These are phyloP conservation scores for Sebastes schlegelii DNA, from an alignment of 2,113 vertebrate species.

Conservation along the genomic window DNA sequence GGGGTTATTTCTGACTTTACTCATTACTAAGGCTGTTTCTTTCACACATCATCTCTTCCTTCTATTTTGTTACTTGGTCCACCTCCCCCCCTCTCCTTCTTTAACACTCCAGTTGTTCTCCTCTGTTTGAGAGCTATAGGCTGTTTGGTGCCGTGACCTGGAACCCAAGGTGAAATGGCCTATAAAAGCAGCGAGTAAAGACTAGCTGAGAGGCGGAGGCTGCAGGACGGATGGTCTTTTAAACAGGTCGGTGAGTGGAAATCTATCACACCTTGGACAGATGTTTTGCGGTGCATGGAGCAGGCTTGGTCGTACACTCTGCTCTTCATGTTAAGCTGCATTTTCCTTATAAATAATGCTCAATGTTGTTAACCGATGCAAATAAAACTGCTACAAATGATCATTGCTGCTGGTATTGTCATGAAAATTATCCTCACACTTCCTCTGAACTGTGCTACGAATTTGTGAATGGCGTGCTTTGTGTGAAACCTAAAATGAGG, in stretches of 20 bases:
- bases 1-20: not conserved
- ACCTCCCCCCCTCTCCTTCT: slow-evolving; percentile 24
- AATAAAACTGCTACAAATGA: not conserved
- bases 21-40: not conserved
- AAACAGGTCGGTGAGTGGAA: slow-evolving; percentile 52
- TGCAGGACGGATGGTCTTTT: slow-evolving; percentile 58
- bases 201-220: slow-evolving; percentile 52
- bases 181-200: slow-evolving; percentile 67
- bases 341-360: not conserved
- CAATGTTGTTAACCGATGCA: not conserved
- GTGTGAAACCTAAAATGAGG: slow-evolving; percentile 5
- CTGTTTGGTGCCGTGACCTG: slow-evolving; percentile 66
- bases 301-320: not conserved
- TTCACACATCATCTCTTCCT: slow-evolving; percentile 14
- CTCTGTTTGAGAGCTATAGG: slow-evolving; percentile 55
- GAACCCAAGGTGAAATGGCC: slow-evolving; percentile 75
- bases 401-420: not conserved
- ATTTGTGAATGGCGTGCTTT: not conserved
- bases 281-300: slow-evolving; percentile 33
- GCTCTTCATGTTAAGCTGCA: not conserved
- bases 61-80: not conserved
- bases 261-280: slow-evolving; percentile 47
- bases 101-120: slow-evolving; percentile 49
- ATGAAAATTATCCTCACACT: not conserved
- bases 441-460: not conserved